Conservation (phyloP, 2,888 invertebrate species). For the Erannis defoliaria region DNA sequence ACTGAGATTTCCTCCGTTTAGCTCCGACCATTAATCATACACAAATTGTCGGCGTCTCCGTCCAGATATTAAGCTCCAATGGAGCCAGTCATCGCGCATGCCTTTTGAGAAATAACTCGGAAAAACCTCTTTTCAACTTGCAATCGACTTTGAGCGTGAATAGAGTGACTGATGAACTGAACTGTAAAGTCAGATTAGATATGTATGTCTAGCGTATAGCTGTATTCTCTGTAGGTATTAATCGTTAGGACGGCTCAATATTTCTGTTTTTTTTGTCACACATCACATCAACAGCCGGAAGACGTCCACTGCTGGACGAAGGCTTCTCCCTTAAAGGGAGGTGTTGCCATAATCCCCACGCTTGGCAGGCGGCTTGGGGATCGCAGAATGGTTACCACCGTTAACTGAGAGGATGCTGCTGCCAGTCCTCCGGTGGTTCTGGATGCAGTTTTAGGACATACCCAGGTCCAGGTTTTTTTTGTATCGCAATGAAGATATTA, state of each 20-base stretch:
- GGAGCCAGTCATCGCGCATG: slow-evolving; percentile 72
- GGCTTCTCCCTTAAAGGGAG: no score
- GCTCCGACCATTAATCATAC: slow-evolving; percentile 68
- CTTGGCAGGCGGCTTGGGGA: no score
- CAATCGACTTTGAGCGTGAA: slow-evolving; percentile 49
- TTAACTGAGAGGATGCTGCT: no score
- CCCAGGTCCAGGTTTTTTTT: no score
- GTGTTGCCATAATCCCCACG: no score
- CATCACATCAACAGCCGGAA: no score
- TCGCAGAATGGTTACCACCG: no score
- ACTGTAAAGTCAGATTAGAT: slow-evolving; percentile 45
- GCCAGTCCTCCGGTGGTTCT: no score
- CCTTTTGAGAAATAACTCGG: slow-evolving; percentile 58
- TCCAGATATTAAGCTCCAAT: slow-evolving; percentile 67
- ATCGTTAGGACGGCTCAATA: neutral
- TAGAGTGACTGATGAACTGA: slow-evolving; percentile 54
- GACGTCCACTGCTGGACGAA: no score
- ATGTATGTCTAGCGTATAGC: neutral
- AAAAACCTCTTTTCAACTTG: slow-evolving; percentile 57
- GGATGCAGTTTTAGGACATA: no score
- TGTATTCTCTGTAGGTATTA: neutral
- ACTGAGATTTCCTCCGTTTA: slow-evolving; percentile 54
- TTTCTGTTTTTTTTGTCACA: neutral
- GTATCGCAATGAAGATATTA: neutral
- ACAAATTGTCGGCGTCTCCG: slow-evolving; percentile 64